These are phyloP conservation scores for Pogonophryne albipinna DNA, from an alignment of 2,797 vertebrate genomes.

Conservation along the genomic window DNA sequence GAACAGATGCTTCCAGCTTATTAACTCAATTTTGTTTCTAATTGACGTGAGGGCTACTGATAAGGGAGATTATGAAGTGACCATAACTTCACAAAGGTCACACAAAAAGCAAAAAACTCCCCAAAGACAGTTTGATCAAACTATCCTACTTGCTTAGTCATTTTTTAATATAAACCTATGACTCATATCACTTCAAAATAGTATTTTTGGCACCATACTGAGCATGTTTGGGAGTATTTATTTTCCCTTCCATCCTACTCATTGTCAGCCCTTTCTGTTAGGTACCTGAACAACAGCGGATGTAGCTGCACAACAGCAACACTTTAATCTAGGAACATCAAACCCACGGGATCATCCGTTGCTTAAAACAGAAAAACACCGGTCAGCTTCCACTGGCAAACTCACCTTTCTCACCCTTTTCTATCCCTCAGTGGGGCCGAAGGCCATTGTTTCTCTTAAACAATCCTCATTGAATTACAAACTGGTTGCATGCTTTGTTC, in stretches of 20 bases:
- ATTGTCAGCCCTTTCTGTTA: conserved; percentile 59
- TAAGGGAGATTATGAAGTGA: not conserved
- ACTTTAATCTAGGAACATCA: conserved; percentile 63
- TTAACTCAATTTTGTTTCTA: not conserved
- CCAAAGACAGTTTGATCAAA: not conserved
- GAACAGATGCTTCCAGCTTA: not conserved
- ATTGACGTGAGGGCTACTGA: not conserved
- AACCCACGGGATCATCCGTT: conserved; percentile 68
- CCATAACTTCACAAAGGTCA: not conserved
- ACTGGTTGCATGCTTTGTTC: conserved; percentile 78
- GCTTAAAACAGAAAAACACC: conserved; percentile 71
- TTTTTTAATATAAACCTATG: not conserved
- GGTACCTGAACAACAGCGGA: conserved; percentile 76
- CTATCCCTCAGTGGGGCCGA: conserved; percentile 63
- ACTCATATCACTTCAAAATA: conserved; percentile 46
- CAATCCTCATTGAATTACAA: conserved; percentile 86
- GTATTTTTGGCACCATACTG: conserved; percentile 30
- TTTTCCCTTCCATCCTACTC: conserved; percentile 41
- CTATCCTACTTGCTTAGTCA: not conserved
- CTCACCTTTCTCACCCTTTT: conserved; percentile 84
- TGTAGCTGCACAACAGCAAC: conserved; percentile 54
- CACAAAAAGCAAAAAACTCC: not conserved
- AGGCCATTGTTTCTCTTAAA: conserved; percentile 83
- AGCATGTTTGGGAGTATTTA: conserved; percentile 29
- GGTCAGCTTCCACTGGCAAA: conserved; percentile 59